These are phyloP conservation scores for Ennomos quercinarius DNA, from an alignment of 2,888 invertebrate species.

Conservation along the genomic window DNA sequence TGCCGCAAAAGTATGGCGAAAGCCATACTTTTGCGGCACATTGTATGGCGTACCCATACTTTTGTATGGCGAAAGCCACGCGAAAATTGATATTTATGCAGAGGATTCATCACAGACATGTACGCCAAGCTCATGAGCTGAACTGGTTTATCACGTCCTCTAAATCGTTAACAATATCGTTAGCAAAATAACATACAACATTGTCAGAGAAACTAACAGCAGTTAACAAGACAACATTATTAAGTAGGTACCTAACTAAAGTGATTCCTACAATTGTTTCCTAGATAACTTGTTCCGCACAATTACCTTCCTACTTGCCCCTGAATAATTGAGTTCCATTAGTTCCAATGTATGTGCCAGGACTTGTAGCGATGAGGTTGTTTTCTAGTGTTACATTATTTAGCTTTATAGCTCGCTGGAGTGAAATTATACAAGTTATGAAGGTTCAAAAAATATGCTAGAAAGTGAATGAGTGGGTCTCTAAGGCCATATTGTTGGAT, in stretches of 20 bases:
- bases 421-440: neutral
- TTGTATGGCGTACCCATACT: too few relatives aligned
- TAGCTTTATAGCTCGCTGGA: neutral
- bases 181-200: too few relatives aligned
- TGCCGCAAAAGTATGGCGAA: too few relatives aligned
- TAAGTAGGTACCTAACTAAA: slow-evolving; percentile 20
- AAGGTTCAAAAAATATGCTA: neutral
- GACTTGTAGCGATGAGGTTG: neutral
- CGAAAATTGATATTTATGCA: too few relatives aligned
- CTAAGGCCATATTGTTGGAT: too few relatives aligned
- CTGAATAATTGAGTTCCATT: slow-evolving; percentile 33
- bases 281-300: slow-evolving; percentile 10
- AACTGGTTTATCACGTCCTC: too few relatives aligned
- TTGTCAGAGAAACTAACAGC: too few relatives aligned
- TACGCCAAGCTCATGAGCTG: too few relatives aligned
- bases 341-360: slow-evolving; percentile 19
- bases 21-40: too few relatives aligned
- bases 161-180: neutral
- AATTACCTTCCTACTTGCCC: slow-evolving; percentile 13
- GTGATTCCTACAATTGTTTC: slow-evolving; percentile 21
- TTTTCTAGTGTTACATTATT: slow-evolving; percentile 6
- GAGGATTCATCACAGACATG: too few relatives aligned
- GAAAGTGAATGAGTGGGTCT: too few relatives aligned
- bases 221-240: slow-evolving; percentile 7
- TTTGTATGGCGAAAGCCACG: too few relatives aligned